phyloP scores from a whole-genome alignment of 2,888 invertebrate genomes.

The Apotomis turbidana region DNA sequence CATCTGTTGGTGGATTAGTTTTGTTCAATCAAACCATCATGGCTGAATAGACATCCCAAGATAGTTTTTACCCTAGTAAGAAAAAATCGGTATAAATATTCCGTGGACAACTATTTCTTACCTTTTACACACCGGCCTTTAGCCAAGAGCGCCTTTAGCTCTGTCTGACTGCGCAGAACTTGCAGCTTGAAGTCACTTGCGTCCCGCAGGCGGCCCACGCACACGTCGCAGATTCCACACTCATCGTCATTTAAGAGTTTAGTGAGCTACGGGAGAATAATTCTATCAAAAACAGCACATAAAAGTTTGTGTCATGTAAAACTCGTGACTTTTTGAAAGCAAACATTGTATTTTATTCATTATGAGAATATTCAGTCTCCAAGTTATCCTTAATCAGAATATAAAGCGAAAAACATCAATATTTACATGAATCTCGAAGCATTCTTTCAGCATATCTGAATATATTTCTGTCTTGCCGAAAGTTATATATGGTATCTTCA shows the following conservation, averaged over 20 bases:
- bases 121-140: neutral
- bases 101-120: neutral
- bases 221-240: slow-evolving; percentile 15
- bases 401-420: neutral
- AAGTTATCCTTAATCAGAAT: neutral
- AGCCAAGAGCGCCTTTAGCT: neutral
- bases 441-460: slow-evolving; percentile 23
- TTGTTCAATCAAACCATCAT: too few species aligned
- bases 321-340: too few species aligned
- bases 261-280: neutral
- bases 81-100: too few species aligned
- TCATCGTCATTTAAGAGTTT: slow-evolving; percentile 7
- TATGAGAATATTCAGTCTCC: too few species aligned
- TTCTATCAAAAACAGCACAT: too few species aligned
- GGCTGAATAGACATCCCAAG: too few species aligned
- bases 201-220: slow-evolving; percentile 15
- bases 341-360: too few species aligned
- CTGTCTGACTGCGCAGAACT: neutral
- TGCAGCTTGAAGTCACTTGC: slow-evolving; percentile 21
- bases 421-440: slow-evolving; percentile 31
- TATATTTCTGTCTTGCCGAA: slow-evolving; percentile 19
- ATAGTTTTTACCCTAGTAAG: too few species aligned
- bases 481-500: slow-evolving; percentile 16
- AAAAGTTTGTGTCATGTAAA: too few species aligned
- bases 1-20: too few species aligned